Evolutionary conservation across 2,113 vertebrate species (phyloP).

Genomic region (Cyphomyrus plagiostoma): DNA sequence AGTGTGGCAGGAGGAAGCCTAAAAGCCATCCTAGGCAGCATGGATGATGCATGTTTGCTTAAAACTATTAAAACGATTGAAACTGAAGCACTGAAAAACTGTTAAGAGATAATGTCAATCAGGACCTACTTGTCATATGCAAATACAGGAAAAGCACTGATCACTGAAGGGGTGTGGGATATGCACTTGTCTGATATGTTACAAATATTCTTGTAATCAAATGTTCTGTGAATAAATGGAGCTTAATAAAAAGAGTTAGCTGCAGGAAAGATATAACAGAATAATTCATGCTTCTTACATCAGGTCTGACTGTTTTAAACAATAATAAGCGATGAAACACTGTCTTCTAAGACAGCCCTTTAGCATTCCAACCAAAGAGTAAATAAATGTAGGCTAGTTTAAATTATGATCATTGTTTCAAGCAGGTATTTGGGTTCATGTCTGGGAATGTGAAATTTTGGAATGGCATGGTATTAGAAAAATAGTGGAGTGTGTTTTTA

Average conservation of each 20-base stretch:
- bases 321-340: not conserved
- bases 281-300: not conserved
- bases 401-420: not conserved
- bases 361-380: not conserved
- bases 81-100: not conserved
- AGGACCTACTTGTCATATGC: not conserved
- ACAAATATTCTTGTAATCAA: not conserved
- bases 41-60: not conserved
- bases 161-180: not conserved
- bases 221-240: not conserved
- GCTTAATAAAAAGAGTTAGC: not conserved
- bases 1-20: not conserved
- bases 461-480: not conserved
- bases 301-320: not conserved
- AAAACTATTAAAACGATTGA: too few species aligned
- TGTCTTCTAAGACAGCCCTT: not conserved
- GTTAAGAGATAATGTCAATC: not conserved
- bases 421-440: not conserved
- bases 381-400: not conserved
- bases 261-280: not conserved
- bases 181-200: not conserved
- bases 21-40: not conserved
- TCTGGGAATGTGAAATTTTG: conserved; percentile 3
- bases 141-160: not conserved
- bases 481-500: not conserved